Evolutionary conservation across 2,888 invertebrate species (phyloP).

Genomic region (Ethmia dodecea): DNA sequence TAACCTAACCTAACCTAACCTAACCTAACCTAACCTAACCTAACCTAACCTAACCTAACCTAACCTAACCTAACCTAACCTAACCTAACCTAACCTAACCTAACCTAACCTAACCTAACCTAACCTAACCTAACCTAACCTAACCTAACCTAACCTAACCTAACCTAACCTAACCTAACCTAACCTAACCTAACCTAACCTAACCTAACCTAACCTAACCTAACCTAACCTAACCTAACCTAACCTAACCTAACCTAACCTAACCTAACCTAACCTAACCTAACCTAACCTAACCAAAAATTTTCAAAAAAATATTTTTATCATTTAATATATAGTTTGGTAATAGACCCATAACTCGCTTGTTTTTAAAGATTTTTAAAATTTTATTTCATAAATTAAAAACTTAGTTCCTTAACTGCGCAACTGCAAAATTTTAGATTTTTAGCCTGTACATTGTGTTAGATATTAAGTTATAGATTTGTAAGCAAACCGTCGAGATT

Average conservation of each 20-base stretch:
- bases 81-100: constrained; percentile 13
- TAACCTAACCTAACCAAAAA: constrained; percentile 9
- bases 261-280: constrained; percentile 14
- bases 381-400: no score
- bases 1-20: constrained; percentile 18
- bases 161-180: background rate
- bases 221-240: constrained; percentile 16
- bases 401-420: no score
- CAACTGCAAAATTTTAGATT: no score
- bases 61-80: constrained; percentile 13
- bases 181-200: constrained; percentile 4
- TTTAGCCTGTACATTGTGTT: no score
- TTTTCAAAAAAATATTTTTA: no score
- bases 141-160: background rate
- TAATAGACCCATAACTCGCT: no score
- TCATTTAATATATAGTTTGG: no score
- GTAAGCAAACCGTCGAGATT: no score
- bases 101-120: constrained; percentile 9
- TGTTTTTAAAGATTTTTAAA: no score
- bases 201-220: constrained; percentile 11
- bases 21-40: constrained; percentile 12
- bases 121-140: constrained; percentile 1
- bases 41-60: constrained; percentile 12
- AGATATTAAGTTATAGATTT: no score
- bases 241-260: constrained; percentile 16